phyloP scores from a whole-genome alignment of 2,113 vertebrate genomes.

The Noturus placidus region DNA sequence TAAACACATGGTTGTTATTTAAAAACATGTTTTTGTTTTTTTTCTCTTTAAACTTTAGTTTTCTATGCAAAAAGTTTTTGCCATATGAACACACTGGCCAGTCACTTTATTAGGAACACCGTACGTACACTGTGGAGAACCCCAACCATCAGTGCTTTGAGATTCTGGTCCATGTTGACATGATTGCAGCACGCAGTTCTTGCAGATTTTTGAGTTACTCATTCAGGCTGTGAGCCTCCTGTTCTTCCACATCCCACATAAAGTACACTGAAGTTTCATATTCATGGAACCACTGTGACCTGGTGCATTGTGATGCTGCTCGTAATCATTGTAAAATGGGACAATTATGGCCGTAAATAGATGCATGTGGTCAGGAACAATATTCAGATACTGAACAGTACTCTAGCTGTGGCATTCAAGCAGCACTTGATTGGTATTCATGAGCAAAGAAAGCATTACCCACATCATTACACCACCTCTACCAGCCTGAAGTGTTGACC shows the following conservation, averaged over 20 bases:
- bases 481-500: not conserved
- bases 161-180: not conserved
- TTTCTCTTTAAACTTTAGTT: not conserved
- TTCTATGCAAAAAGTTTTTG: not conserved
- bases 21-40: not conserved
- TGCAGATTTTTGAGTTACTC: not conserved
- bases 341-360: not conserved
- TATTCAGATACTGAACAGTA: not conserved
- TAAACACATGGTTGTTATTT: slow-evolving; percentile 43
- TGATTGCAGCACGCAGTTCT: not conserved
- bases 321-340: not conserved
- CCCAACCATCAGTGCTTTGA: not conserved
- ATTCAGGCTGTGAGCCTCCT: not conserved
- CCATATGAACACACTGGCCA: not conserved
- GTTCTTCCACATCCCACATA: too few relatives aligned
- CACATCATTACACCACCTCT: not conserved
- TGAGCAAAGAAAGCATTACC: not conserved
- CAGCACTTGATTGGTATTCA: not conserved
- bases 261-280: not conserved
- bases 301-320: not conserved
- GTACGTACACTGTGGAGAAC: not conserved
- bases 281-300: not conserved
- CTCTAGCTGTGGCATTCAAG: not conserved
- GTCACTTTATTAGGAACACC: not conserved
- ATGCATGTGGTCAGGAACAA: not conserved